Base-by-base conservation (phyloP, 2,888 invertebrate species). In the Dromius quadrimaculatus region DNA sequence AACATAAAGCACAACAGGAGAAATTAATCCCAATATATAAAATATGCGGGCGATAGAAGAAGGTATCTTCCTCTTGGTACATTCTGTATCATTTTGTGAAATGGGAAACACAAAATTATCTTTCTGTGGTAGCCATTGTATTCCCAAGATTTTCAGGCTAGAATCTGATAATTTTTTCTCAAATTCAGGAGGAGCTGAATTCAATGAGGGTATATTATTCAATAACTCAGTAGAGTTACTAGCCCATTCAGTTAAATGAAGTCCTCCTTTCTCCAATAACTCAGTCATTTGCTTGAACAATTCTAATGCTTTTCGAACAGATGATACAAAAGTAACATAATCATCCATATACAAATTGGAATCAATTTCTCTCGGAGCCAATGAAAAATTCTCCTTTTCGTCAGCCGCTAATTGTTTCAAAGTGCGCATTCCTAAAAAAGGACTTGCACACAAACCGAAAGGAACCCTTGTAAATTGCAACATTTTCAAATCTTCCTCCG, bases 311-410 rank as follows among this genome's bases (percentile, higher is more conserved):
- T 71, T 43, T 36, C 6, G 9, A 4, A 32, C 17, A 19, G 61
- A 22, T 9, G 68, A 23, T 8, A 69, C 50, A n/a, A 71, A 11
- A 43, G 68, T 23, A n/a, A 69, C 50, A n/a, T 64, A 11, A 43
- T 72, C 70, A 36, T 72, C 72, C 11, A 71, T 41, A 41, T 71
- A 71, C 8, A 63, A 19, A 71, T 72, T 38, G n/a, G 23, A n/a
- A 19, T 15, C 9, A n/a, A 63, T 20, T 20, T 36, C 22, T 13
- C 41, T 8, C 13, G 62, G 22, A 13, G 64, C 59, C 5, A 11
- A 8, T 38, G 71, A 54, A 64, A 38, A 72, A 20, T 17, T 57
- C 6, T 13, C 5, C 28, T 11, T 41, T 41, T 62, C 71, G 17
- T 70, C 72, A n/a, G 2, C 15, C 1, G 43, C 62, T 1, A 73